phyloP scores from a whole-genome alignment of 1,140 invertebrate species.

The Potamilus streckersoni region DNA sequence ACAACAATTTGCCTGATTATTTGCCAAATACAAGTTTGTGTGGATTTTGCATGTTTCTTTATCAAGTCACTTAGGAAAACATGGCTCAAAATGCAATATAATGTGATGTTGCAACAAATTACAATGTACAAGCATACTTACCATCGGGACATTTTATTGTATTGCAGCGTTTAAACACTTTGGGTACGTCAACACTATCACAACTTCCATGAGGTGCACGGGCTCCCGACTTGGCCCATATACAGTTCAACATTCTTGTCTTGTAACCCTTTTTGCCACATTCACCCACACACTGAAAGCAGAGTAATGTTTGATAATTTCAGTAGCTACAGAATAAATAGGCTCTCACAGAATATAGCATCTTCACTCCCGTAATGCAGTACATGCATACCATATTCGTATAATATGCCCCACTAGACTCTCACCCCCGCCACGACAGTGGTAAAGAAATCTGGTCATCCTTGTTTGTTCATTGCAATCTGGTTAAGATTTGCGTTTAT shows the following conservation, averaged over 20 bases:
- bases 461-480: background rate
- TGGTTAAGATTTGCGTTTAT: no score
- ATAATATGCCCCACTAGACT: background rate
- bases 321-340: background rate
- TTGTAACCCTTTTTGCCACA: conserved; percentile 44
- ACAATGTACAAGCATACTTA: conserved; percentile 9
- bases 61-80: no score
- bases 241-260: conserved; percentile 42
- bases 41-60: no score
- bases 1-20: no score
- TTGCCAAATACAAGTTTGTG: no score
- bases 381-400: background rate
- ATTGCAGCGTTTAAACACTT: conserved; percentile 26
- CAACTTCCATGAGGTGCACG: conserved; percentile 37
- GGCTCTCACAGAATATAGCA: no score
- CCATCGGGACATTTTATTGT: conserved; percentile 28
- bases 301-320: background rate
- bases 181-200: conserved; percentile 31
- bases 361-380: background rate
- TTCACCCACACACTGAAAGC: conserved; percentile 41
- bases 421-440: background rate
- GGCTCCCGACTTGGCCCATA: conserved; percentile 37
- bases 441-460: background rate
- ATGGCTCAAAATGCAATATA: no score
- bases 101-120: no score